Evolutionary conservation across 2,113 vertebrate species (phyloP).

Genomic region (Australoheros scitulus): DNA sequence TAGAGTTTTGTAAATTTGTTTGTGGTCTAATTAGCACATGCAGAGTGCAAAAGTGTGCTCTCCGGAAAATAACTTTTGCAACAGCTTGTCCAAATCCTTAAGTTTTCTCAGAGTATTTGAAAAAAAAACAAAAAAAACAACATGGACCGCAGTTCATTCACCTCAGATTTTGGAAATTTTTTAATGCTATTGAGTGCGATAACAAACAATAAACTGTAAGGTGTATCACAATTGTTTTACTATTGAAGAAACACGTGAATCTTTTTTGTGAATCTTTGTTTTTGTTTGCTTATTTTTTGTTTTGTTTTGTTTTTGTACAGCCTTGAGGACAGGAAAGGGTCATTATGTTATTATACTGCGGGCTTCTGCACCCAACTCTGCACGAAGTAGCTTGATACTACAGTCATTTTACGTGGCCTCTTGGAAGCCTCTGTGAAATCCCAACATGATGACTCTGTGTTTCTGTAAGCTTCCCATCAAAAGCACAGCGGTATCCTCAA

Average conservation of each 20-base stretch:
- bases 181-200: not conserved
- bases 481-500: slow-evolving; percentile 43
- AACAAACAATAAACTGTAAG: not conserved
- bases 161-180: not conserved
- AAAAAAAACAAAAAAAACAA: not conserved
- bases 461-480: slow-evolving; percentile 58
- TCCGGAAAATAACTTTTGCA: slow-evolving; percentile 19
- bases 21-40: slow-evolving; percentile 63
- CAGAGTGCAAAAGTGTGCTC: slow-evolving; percentile 5
- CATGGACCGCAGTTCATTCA: not conserved
- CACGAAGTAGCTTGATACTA: slow-evolving; percentile 14
- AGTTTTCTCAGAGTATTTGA: slow-evolving; percentile 1
- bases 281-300: not conserved
- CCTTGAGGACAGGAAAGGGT: slow-evolving; percentile 22
- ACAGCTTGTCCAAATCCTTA: slow-evolving; percentile 1
- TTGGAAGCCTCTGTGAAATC: slow-evolving; percentile 26
- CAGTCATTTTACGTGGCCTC: slow-evolving; percentile 40
- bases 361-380: not conserved
- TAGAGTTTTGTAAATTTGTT: slow-evolving; percentile 60
- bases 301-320: not conserved
- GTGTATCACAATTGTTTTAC: not conserved
- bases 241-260: slow-evolving; percentile 17
- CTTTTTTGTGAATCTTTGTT: slow-evolving; percentile 19
- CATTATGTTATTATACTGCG: slow-evolving; percentile 30
- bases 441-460: slow-evolving; percentile 53